Percentiles rank a stretch among this genome's conserved stretches.
Conservation (phyloP, 2,888 invertebrate genomes). For the Caenorhabditis sp. region DNA sequence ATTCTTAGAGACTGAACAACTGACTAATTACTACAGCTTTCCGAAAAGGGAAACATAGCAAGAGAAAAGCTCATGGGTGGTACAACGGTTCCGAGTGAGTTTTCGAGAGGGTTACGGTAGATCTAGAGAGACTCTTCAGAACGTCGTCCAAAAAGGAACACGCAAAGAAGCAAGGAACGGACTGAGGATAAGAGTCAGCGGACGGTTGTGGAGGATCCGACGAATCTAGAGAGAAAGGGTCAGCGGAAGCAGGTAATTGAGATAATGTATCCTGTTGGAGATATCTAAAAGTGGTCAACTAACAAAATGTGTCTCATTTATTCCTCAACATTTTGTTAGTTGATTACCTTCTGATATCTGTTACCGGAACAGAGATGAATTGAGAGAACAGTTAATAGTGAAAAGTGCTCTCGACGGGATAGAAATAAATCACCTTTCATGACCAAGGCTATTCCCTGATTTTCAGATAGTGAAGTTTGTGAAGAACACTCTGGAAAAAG, state of each 20-base stretch:
- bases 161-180: neutral
- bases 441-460: no score
- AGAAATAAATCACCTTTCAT: no score
- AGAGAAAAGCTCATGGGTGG: neutral
- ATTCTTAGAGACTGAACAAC: no score
- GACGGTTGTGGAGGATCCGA: conserved; percentile 17
- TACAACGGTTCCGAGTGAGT: neutral
- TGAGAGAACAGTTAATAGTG: no score
- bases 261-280: no score
- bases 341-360: no score
- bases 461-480: conserved; percentile 46
- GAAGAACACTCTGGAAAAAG: conserved; percentile 20
- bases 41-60: neutral
- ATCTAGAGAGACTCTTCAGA: neutral
- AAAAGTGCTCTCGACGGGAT: no score
- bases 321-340: no score
- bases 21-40: neutral
- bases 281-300: no score
- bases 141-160: neutral
- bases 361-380: no score
- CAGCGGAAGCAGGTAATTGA: conserved; percentile 15
- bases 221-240: conserved; percentile 6
- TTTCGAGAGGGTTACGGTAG: neutral
- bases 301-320: no score
- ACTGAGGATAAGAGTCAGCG: conserved; percentile 3